These are phyloP conservation scores for Carcina quercana DNA, from an alignment of 2,888 invertebrate genomes.

Conservation along the genomic window DNA sequence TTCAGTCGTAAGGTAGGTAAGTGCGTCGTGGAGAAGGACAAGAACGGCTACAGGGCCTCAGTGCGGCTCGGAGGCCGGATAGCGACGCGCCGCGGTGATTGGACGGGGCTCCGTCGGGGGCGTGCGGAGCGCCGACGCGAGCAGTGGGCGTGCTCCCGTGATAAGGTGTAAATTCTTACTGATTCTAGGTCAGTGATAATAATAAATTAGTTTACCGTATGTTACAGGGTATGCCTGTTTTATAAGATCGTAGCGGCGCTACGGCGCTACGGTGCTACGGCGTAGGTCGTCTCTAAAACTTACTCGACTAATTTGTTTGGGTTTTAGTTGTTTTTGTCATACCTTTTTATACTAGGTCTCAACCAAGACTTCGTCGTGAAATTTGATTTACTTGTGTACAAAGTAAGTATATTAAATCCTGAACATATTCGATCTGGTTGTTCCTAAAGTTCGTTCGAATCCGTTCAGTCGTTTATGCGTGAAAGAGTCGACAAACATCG, in stretches of 20 bases:
- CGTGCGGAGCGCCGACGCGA: constrained; percentile 50
- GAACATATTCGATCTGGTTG: too few species aligned
- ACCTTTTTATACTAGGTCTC: too few species aligned
- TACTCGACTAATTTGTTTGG: too few species aligned
- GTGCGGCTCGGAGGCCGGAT: constrained; percentile 51
- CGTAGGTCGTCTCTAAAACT: constrained; percentile 43
- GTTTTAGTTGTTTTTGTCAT: too few species aligned
- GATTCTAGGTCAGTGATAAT: constrained; percentile 42
- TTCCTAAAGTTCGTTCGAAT: too few species aligned
- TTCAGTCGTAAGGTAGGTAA: too few species aligned
- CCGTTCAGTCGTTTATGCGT: too few species aligned
- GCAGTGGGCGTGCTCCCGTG: constrained; percentile 56
- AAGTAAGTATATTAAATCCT: too few species aligned
- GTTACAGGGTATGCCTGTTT: constrained; percentile 41
- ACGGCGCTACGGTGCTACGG: constrained; percentile 43
- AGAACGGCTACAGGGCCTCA: constrained; percentile 47
- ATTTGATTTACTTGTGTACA: too few species aligned
- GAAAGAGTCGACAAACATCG: too few species aligned
- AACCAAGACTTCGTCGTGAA: too few species aligned
- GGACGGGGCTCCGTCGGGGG: constrained; percentile 54
- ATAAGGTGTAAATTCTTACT: constrained; percentile 43
- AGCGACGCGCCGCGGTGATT: constrained; percentile 49
- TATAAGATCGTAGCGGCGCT: constrained; percentile 28
- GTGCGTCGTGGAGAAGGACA: constrained; percentile 43
- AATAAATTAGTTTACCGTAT: constrained; percentile 46